A percentile compares a stretch with the other conserved stretches of the same genome.
phyloP scores from a whole-genome alignment of 2,797 vertebrate genomes.

The Macrochelys suwanniensis region DNA sequence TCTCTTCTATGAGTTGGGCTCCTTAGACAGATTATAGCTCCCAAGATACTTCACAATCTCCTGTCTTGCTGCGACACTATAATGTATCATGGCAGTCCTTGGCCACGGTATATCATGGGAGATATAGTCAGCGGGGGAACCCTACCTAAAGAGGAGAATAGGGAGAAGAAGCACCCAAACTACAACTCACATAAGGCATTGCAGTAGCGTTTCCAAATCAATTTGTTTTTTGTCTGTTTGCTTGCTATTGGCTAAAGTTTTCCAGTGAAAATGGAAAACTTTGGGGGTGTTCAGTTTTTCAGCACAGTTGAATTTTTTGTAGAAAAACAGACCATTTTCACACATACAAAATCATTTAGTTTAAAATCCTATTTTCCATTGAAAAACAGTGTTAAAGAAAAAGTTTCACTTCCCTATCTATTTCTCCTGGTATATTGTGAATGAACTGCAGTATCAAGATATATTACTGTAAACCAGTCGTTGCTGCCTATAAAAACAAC shows the following conservation, averaged over 20 bases:
- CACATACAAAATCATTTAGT: neutral
- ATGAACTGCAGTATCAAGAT: neutral
- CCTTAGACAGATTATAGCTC: fast-evolving
- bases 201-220: neutral
- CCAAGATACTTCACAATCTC: neutral
- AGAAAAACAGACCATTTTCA: neutral
- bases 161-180: neutral
- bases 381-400: constrained; percentile 10
- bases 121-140: neutral
- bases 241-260: neutral
- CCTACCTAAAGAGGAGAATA: fast-evolving
- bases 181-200: neutral
- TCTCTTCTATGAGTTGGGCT: fast-evolving
- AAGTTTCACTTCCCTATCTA: neutral
- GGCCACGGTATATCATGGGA: fast-evolving
- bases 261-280: neutral
- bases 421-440: constrained; percentile 1
- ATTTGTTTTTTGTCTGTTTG: neutral
- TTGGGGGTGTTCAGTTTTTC: neutral
- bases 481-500: neutral
- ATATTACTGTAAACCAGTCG: neutral
- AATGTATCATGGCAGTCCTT: neutral
- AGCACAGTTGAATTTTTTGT: fast-evolving
- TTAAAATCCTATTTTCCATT: neutral
- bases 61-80: neutral